Conservation (phyloP, 2,888 invertebrate genomes). For the Drosophila multiciliata region DNA sequence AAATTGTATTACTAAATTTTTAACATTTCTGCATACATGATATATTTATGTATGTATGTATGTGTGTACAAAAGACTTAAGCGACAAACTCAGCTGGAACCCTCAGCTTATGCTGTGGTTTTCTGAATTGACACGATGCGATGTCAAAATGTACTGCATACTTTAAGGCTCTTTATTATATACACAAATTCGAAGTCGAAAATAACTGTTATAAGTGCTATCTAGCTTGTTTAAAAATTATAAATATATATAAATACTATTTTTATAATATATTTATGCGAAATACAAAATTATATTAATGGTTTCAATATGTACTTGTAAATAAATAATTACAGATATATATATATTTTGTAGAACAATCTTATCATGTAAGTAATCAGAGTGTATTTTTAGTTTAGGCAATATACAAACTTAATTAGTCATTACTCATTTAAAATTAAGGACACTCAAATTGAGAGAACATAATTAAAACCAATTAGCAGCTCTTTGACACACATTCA, state of each 20-base stretch:
- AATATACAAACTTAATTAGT: slow-evolving; percentile 19
- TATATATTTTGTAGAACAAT: neutral
- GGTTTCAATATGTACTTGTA: neutral
- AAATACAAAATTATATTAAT: neutral
- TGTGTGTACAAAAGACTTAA: slow-evolving; percentile 72
- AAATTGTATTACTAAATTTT: neutral
- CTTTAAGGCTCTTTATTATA: slow-evolving; percentile 15
- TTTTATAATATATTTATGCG: neutral
- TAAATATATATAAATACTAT: neutral
- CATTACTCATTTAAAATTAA: slow-evolving; percentile 21
- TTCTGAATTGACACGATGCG: fast-evolving
- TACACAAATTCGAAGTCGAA: slow-evolving; percentile 23
- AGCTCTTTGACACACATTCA: slow-evolving; percentile 47
- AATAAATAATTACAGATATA: neutral
- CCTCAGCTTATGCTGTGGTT: slow-evolving; percentile 39
- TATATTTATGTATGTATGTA: neutral
- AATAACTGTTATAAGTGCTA: slow-evolving; percentile 1
- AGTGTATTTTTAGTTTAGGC: neutral
- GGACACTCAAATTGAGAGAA: slow-evolving; percentile 26
- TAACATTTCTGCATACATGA: neutral
- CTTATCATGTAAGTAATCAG: neutral
- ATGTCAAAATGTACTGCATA: slow-evolving; percentile 16
- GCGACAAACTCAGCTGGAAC: slow-evolving; percentile 51
- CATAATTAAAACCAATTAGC: slow-evolving; percentile 73
- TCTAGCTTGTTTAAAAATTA: neutral